These are phyloP conservation scores for Darevskia nairensis DNA, from an alignment of 2,797 vertebrate genomes.

Conservation along the genomic window DNA sequence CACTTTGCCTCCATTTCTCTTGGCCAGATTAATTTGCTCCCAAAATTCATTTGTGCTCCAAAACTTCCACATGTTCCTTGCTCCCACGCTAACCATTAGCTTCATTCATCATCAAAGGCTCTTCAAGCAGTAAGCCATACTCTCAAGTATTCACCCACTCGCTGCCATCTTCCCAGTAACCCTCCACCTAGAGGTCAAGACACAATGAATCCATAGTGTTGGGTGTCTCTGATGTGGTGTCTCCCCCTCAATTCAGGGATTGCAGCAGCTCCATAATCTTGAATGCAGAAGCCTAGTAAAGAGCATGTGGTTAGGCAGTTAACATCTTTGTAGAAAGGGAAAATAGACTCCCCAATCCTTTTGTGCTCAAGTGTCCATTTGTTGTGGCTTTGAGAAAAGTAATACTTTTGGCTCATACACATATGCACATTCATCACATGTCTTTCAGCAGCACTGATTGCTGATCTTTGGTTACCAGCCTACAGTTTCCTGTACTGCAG, in stretches of 20 bases:
- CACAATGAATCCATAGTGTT: neutral
- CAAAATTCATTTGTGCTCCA: neutral
- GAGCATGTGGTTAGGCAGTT: neutral
- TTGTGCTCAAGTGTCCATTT: neutral
- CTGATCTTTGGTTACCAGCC: neutral
- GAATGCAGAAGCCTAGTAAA: neutral
- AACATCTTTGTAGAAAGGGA: neutral
- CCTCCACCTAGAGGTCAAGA: neutral
- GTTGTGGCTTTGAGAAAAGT: neutral
- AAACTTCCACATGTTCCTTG: neutral
- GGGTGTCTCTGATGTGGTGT: neutral
- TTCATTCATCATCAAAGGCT: neutral
- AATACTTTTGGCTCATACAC: neutral
- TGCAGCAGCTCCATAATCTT: neutral
- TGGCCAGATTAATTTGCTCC: neutral
- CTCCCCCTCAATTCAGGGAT: neutral
- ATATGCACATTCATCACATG: neutral
- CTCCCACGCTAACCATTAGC: neutral
- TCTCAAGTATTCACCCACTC: neutral
- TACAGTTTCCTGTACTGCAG: neutral
- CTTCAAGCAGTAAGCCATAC: neutral
- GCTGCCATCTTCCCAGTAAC: neutral
- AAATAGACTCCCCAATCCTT: neutral
- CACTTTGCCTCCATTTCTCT: neutral
- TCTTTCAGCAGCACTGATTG: neutral